Conservation (phyloP, 2,797 vertebrate genomes). For the Nannoperca australis region DNA sequence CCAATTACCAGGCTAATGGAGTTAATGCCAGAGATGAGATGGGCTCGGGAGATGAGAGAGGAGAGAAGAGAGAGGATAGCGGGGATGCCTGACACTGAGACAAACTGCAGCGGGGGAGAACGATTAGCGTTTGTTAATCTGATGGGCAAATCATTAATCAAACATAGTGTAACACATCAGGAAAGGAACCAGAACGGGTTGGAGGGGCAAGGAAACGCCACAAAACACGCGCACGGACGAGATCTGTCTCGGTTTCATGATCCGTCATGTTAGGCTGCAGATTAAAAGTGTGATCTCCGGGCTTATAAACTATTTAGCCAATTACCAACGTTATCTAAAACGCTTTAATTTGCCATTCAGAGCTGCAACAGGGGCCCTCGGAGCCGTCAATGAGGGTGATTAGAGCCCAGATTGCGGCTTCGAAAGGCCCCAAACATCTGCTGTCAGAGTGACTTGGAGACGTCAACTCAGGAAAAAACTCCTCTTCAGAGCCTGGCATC, state of each 20-base stretch:
- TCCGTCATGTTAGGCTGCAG: constrained; percentile 77
- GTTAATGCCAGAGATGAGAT: constrained; percentile 85
- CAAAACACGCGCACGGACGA: constrained; percentile 43
- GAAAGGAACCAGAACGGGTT: constrained; percentile 54
- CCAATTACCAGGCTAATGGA: constrained; percentile 86
- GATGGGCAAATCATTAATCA: constrained; percentile 80
- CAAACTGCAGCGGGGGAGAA: constrained; percentile 62
- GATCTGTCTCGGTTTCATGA: constrained; percentile 74
- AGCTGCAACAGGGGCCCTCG: constrained; percentile 81
- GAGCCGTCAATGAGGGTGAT: constrained; percentile 87
- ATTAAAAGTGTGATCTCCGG: constrained; percentile 81
- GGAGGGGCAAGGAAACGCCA: constrained; percentile 51
- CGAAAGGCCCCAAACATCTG: constrained; percentile 86
- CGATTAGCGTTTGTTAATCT: constrained; percentile 80
- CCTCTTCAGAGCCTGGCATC: constrained; percentile 80
- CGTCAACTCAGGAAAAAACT: constrained; percentile 66
- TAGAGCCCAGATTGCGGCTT: constrained; percentile 85
- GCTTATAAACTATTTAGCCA: constrained; percentile 85
- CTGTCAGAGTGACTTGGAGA: constrained; percentile 83
- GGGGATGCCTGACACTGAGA: constrained; percentile 71
- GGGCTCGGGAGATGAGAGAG: constrained; percentile 71
- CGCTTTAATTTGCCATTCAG: constrained; percentile 87
- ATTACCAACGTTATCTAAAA: constrained; percentile 85
- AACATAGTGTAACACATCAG: constrained; percentile 56
- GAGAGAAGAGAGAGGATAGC: constrained; percentile 50